Evolutionary conservation across 2,113 vertebrate species (phyloP).

Genomic region (Promerops cafer): DNA sequence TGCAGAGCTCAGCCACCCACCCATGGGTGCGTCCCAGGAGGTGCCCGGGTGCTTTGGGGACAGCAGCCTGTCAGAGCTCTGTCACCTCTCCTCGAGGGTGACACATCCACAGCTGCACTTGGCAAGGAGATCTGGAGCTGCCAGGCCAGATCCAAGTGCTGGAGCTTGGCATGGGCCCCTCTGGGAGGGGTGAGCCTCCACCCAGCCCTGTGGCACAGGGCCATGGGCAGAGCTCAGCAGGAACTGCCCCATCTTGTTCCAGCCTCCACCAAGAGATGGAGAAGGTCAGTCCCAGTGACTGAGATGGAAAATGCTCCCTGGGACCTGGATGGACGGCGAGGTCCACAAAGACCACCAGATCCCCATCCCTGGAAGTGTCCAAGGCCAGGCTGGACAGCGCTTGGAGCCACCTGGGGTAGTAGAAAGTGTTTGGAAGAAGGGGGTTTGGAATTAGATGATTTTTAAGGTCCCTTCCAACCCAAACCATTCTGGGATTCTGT

Average conservation of each 20-base stretch:
- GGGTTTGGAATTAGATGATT: background rate
- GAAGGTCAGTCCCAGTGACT: background rate
- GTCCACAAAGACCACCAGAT: background rate
- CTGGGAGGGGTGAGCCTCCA: background rate
- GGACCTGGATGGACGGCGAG: fast-evolving
- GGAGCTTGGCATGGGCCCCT: background rate
- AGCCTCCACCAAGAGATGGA: background rate
- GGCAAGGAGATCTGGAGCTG: background rate
- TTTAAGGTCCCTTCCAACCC: background rate
- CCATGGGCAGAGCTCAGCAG: background rate
- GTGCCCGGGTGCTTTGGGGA: background rate
- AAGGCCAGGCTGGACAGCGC: background rate
- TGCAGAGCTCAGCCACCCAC: background rate
- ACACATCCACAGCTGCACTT: background rate
- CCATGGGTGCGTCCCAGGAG: background rate
- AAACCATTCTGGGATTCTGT: background rate
- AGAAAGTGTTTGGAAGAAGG: background rate
- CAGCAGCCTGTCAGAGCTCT: background rate
- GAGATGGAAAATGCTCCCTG: background rate
- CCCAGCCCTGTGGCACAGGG: background rate
- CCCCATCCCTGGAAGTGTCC: background rate
- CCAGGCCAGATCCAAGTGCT: background rate
- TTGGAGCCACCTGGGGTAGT: background rate
- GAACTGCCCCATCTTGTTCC: fast-evolving
- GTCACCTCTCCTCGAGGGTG: background rate